Percentiles rank a stretch among this genome's conserved stretches.
These are phyloP conservation scores for Eubasilissa splendida DNA, from an alignment of 2,888 invertebrate genomes.

Conservation along the genomic window DNA sequence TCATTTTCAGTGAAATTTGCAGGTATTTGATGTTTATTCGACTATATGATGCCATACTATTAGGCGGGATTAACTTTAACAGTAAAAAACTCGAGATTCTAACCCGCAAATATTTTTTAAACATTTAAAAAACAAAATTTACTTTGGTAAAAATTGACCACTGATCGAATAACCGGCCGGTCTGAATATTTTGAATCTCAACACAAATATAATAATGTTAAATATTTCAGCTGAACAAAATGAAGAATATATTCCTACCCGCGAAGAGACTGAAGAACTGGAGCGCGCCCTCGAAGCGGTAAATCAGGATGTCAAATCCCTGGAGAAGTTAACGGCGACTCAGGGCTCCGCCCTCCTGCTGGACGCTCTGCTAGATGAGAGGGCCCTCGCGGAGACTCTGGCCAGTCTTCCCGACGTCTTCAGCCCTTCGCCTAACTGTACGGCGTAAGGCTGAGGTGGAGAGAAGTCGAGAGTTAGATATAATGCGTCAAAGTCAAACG, in stretches of 20 bases:
- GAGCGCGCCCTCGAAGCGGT: conserved; percentile 88
- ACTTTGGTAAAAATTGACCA: too few species aligned
- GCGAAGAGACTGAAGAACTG: conserved; percentile 90
- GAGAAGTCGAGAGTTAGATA: too few species aligned
- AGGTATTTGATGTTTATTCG: too few species aligned
- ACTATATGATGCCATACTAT: too few species aligned
- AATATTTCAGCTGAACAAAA: conserved; percentile 76
- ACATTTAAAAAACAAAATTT: not conserved
- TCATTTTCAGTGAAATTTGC: too few species aligned
- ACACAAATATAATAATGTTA: too few species aligned
- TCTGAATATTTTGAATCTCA: too few species aligned
- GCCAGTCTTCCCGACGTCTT: conserved; percentile 70
- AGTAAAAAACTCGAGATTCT: too few species aligned
- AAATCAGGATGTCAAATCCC: conserved; percentile 80
- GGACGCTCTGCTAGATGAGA: conserved; percentile 78
- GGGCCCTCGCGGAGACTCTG: conserved; percentile 67
- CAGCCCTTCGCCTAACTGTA: conserved; percentile 60
- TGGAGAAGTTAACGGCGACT: conserved; percentile 75
- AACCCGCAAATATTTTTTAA: not conserved
- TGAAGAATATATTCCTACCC: conserved; percentile 80
- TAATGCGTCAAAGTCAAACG: too few species aligned
- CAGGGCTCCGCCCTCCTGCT: conserved; percentile 69
- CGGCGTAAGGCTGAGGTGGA: conserved; percentile 58
- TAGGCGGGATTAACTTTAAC: too few species aligned
- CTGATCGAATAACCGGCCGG: too few species aligned